Base-by-base conservation (phyloP, 37 sponge, comb jelly and placozoan species). In the Ianthella basta region DNA sequence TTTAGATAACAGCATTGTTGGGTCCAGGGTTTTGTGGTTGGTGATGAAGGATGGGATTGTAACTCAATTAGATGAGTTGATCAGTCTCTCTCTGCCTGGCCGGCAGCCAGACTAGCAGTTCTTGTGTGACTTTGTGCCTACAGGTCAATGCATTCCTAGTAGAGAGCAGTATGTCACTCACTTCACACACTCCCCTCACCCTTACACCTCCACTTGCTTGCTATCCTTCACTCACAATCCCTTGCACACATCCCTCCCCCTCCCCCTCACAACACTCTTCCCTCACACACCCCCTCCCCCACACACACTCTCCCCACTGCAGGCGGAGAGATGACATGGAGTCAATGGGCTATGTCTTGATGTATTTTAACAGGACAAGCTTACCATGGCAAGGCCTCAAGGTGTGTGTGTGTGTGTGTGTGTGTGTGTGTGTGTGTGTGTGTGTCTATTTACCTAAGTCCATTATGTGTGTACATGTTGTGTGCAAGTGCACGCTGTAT, bases 321-420 rank as follows among this genome's bases (percentile, higher is more conserved):
- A 95, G 96, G 80, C 63, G 99, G 30, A 36, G 99, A 68, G 99
- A 98, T 68, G 99, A 98, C 84, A 96, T 98, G 99, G 99, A 98
- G 78, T 91, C 92, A 30, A 57, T 98, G 83, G 99, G 99, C 23
- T 98, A 98, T 82, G 99, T 98, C 6, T 84, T 98, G 55, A 98
- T 98, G 99, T 98, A 98, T 72, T 98, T 98, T 90, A 98, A 98
- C 86, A 73, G 99, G 41, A 94, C 99, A 13, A 94, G 91, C 56
- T 88, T 98, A 13, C 99, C 99, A 12, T 98, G 99, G 99, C 99
- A 98, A 82, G 99, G 99, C 30, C 85, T 98, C 14, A 98, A 98
- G 86, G 92, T 82, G 57, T 55, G 83, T 67, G 55, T 38, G 35
- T 56, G 61, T 56, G 70, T 77, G 73, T 84, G 73, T 70, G 73